Conservation (phyloP, 2,888 invertebrate species). For the Isotomurus palustris region DNA sequence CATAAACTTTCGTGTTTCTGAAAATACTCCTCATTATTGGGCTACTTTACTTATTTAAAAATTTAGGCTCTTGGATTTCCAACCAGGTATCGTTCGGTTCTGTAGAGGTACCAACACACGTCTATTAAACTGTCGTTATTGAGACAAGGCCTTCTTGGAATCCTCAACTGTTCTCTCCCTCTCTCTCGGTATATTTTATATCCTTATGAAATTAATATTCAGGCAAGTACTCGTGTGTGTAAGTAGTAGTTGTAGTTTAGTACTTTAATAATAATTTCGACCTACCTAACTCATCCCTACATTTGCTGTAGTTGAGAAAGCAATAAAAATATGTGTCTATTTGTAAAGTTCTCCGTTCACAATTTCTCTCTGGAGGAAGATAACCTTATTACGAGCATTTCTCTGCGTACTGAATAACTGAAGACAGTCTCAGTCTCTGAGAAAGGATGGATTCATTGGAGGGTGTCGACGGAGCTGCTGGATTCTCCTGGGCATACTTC, state of each 20-base stretch:
- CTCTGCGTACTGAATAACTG: constrained; percentile 78
- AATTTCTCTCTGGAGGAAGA: not conserved
- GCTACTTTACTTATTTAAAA: no score
- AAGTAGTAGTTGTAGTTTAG: not conserved
- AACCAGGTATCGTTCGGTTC: constrained; percentile 13
- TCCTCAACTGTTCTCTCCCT: constrained; percentile 2
- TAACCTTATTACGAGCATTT: constrained; percentile 41
- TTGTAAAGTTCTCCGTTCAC: no score
- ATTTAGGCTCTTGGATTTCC: constrained; percentile 18
- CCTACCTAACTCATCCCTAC: no score
- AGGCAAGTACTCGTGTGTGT: constrained; percentile 3
- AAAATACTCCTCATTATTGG: no score
- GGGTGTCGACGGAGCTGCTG: constrained; percentile 29
- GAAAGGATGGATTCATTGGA: constrained; percentile 45
- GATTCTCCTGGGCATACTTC: constrained; percentile 46
- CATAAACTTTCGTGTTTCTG: no score
- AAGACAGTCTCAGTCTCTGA: constrained; percentile 56
- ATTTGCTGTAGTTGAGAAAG: no score
- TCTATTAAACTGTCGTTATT: constrained; percentile 1
- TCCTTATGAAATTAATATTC: not conserved
- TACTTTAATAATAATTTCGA: not conserved
- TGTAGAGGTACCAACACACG: constrained; percentile 8
- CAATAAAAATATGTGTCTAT: no score
- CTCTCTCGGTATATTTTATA: no score
- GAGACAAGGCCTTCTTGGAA: constrained; percentile 13